Percentiles rank a stretch among this genome's conserved stretches.
Conservation (phyloP, 1,140 invertebrate genomes). For the Homalodisca vitripennis region DNA sequence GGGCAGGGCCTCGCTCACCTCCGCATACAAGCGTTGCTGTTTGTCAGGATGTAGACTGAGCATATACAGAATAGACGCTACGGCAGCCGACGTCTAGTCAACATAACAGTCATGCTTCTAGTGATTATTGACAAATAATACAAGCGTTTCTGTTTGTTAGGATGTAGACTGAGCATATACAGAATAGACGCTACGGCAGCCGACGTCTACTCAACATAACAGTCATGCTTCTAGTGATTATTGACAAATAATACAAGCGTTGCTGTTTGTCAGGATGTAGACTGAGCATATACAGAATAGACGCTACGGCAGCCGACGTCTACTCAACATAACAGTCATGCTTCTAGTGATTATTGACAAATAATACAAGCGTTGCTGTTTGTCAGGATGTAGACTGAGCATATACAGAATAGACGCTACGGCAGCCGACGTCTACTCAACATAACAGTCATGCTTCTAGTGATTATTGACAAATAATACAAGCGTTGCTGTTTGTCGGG, state of each 20-base stretch:
- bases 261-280: conserved; percentile 72
- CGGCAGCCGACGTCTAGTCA: conserved; percentile 79
- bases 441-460: too few species aligned
- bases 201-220: too few species aligned
- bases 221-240: too few species aligned
- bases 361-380: conserved; percentile 69
- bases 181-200: conserved; percentile 74
- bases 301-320: conserved; percentile 78
- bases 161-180: conserved; percentile 75
- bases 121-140: too few species aligned
- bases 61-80: conserved; percentile 77
- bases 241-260: conserved; percentile 63
- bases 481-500: too few species aligned
- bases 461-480: too few species aligned
- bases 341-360: too few species aligned
- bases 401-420: conserved; percentile 78
- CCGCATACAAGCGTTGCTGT: conserved; percentile 68
- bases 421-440: conserved; percentile 80
- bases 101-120: too few species aligned
- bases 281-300: conserved; percentile 77
- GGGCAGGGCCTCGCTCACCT: conserved; percentile 64
- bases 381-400: conserved; percentile 69
- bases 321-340: too few species aligned
- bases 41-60: conserved; percentile 71
- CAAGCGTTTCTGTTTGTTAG: conserved; percentile 68